A percentile compares a stretch with the other conserved stretches of the same genome.
These are phyloP conservation scores for Anastatus disparis DNA, from an alignment of 1,140 invertebrate species.

Conservation along the genomic window DNA sequence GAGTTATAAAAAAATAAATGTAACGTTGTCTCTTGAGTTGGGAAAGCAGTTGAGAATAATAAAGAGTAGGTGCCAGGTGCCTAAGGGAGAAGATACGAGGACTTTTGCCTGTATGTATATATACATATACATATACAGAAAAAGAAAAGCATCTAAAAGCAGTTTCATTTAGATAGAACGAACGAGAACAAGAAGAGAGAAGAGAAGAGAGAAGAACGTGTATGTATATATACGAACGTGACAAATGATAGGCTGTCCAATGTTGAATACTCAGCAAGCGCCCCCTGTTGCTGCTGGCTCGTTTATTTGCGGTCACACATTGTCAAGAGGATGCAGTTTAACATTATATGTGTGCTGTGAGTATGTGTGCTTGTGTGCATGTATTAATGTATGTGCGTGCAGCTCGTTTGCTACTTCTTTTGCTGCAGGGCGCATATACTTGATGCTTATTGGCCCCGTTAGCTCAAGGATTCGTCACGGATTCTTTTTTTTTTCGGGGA, in stretches of 20 bases:
- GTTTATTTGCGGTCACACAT: slow-evolving; percentile 67
- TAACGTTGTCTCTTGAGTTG: slow-evolving; percentile 8
- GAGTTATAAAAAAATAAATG: slow-evolving; percentile 34
- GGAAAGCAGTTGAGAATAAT: slow-evolving; percentile 49
- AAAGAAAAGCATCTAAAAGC: slow-evolving; percentile 65
- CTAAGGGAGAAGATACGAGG: too few relatives aligned
- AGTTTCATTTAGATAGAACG: slow-evolving; percentile 64
- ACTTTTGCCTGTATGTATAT: too few relatives aligned
- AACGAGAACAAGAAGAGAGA: not conserved
- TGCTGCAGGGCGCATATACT: slow-evolving; percentile 26
- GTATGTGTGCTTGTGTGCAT: too few relatives aligned
- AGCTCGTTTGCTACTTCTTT: slow-evolving; percentile 38
- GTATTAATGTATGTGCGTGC: too few relatives aligned
- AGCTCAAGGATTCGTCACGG: slow-evolving; percentile 56
- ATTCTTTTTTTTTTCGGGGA: slow-evolving; percentile 64
- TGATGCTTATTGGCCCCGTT: slow-evolving; percentile 2
- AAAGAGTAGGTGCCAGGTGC: slow-evolving; percentile 56
- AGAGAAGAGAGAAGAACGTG: not conserved
- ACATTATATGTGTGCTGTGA: not conserved
- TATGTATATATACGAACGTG: slow-evolving; percentile 47
- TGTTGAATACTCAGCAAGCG: slow-evolving; percentile 62
- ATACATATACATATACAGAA: too few relatives aligned
- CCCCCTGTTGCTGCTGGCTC: slow-evolving; percentile 65
- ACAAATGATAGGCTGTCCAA: slow-evolving; percentile 66
- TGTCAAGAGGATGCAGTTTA: slow-evolving; percentile 45